Evolutionary conservation across 2,797 vertebrate species (phyloP), one percentile per base, ranked within the genome.

Genomic region (Danio aesculapii): DNA sequence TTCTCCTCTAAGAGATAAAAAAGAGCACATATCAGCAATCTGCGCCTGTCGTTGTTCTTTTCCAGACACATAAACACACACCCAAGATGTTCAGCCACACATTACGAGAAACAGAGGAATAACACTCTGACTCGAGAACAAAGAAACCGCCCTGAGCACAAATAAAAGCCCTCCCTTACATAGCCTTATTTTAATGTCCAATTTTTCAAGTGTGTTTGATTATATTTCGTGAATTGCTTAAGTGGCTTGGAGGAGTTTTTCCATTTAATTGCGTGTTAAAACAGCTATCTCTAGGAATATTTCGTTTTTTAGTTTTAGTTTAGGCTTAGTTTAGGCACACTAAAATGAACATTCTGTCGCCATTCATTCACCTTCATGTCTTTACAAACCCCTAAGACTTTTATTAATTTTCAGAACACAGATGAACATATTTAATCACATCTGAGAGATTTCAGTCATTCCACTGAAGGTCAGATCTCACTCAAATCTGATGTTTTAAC

Each of bases 1-100:
- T 85, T 88, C 92, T 93, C 91, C 86, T 88, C 88, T 72, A 83
- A 91, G 90, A 91, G 88, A 88, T 89, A 88, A 89, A 92, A 92
- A 92, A 92, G 90, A 92, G 92, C 92, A 89, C 86, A 91, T 94
- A 94, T 94, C 93, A 94, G 93, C 93, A 93, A 91, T 93, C 91
- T 92, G 81, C 85, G 89, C 88, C 87, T 81, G 87, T 89, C 87
- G 57, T 90, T 91, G 88, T 91, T 92, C 87, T 90, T 91, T 91
- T 92, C 89, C 88, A 82, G 82, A 47, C 73, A 8, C 70, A 71
- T 85, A 88, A 84, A 86, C 74, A 76, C 85, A 77, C 63, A 86
- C 84, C 57, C 30, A 66, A 71, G 53, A 67, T 10, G 8, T 39
- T 67, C 63, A 59, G 43, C 10, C 69, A 13, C 68, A 61, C 69